Percentiles rank a stretch among this genome's conserved stretches.
phyloP scores from a whole-genome alignment of 2,113 vertebrate genomes.

The Setophaga kirtlandii region DNA sequence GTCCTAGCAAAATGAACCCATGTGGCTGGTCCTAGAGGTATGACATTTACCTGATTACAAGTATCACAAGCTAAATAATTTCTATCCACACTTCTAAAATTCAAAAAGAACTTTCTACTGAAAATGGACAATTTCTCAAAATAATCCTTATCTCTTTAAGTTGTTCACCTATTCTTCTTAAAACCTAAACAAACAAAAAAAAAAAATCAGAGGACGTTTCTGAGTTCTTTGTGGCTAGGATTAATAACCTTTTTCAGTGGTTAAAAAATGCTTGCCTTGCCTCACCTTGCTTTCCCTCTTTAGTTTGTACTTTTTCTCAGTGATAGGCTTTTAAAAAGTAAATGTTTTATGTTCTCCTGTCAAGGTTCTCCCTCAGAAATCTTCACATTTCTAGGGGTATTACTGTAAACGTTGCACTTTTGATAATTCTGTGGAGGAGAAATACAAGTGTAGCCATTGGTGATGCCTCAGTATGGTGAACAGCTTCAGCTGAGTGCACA shows the following conservation, averaged over 20 bases:
- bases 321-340: background rate
- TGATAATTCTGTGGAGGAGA: background rate
- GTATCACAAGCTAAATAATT: background rate
- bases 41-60: background rate
- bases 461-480: background rate
- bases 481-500: background rate
- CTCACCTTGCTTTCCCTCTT: background rate
- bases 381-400: background rate
- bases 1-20: background rate
- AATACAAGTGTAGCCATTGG: background rate
- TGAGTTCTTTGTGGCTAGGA: background rate
- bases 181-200: background rate
- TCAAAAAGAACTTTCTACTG: background rate
- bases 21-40: background rate
- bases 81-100: background rate
- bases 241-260: background rate
- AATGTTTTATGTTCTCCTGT: background rate
- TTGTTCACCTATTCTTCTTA: background rate
- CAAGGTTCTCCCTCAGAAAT: background rate
- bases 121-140: background rate
- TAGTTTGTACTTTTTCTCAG: background rate
- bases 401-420: background rate
- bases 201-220: background rate
- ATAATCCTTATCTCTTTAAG: background rate
- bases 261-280: background rate